Conservation (phyloP, 2,797 vertebrate species). For the Lepilemur ruficaudatus region DNA sequence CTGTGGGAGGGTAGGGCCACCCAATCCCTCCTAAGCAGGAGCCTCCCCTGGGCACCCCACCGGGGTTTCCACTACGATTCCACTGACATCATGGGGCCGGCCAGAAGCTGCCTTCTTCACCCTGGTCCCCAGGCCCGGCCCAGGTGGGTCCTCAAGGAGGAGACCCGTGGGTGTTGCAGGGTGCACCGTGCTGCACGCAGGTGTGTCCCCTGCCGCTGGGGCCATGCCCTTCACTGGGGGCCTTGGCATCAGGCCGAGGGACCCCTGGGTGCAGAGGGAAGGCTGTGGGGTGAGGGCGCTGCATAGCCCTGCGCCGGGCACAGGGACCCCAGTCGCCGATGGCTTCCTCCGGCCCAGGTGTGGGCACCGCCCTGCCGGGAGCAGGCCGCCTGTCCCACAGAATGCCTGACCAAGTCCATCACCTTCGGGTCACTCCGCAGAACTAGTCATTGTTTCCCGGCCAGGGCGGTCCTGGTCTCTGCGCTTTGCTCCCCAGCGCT, state of each 20-base stretch:
- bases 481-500: conserved; percentile 84
- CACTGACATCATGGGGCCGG: neutral
- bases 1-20: no score
- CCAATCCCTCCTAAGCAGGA: neutral
- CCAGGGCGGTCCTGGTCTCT: conserved; percentile 83
- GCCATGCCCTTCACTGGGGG: neutral
- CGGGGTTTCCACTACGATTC: rapidly evolving
- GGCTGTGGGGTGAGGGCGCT: neutral
- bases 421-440: conserved; percentile 86
- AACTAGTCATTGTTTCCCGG: conserved; percentile 83
- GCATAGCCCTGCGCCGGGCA: rapidly evolving
- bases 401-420: conserved; percentile 86
- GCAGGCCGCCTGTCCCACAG: neutral
- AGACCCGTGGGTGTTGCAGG: neutral
- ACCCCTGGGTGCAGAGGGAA: neutral
- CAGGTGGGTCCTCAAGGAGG: neutral
- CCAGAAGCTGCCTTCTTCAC: neutral
- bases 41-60: neutral
- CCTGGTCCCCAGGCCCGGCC: neutral
- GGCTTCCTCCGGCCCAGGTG: neutral
- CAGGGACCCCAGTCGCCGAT: neutral
- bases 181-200: neutral
- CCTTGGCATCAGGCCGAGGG: neutral
- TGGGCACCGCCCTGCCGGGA: rapidly evolving
- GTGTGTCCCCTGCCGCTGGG: no score